Evolutionary conservation across 2,797 vertebrate species (phyloP).

Genomic region (Sebastes cheni): DNA sequence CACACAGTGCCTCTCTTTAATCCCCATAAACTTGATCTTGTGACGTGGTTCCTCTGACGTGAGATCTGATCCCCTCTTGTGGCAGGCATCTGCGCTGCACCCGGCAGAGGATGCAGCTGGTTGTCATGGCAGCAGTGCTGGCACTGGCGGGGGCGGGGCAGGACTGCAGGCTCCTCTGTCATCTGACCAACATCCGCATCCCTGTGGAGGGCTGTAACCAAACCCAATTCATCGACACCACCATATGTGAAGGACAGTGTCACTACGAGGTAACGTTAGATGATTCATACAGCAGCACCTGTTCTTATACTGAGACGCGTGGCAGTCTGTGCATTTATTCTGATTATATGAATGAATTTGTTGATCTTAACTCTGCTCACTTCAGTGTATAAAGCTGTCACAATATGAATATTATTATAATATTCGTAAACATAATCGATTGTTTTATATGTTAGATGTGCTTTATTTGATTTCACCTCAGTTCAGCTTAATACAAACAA

Average conservation of each 20-base stretch:
- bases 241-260: constrained; percentile 89
- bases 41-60: constrained; percentile 6
- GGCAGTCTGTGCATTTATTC: not conserved
- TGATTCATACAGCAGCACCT: not conserved
- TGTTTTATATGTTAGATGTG: not conserved
- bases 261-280: constrained; percentile 79
- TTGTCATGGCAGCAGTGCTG: constrained; percentile 85
- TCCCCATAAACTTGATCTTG: not conserved
- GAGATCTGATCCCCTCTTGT: constrained; percentile 40
- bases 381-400: not conserved
- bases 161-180: constrained; percentile 80
- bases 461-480: not conserved
- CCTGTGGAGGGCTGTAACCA: constrained; percentile 85
- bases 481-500: not conserved
- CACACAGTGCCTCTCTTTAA: not conserved
- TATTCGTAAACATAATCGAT: not conserved
- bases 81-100: constrained; percentile 45
- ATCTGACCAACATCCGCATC: constrained; percentile 84
- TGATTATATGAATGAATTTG: not conserved
- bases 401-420: not conserved
- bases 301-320: not conserved
- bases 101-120: constrained; percentile 74
- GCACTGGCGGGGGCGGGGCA: constrained; percentile 79
- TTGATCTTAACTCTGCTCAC: not conserved
- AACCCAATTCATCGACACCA: constrained; percentile 83